Percentiles rank a stretch among this genome's conserved stretches.
These are phyloP conservation scores for Umimayanthus chanpuru DNA, from an alignment of 92 coral and sea anemone genomes.

Conservation along the genomic window DNA sequence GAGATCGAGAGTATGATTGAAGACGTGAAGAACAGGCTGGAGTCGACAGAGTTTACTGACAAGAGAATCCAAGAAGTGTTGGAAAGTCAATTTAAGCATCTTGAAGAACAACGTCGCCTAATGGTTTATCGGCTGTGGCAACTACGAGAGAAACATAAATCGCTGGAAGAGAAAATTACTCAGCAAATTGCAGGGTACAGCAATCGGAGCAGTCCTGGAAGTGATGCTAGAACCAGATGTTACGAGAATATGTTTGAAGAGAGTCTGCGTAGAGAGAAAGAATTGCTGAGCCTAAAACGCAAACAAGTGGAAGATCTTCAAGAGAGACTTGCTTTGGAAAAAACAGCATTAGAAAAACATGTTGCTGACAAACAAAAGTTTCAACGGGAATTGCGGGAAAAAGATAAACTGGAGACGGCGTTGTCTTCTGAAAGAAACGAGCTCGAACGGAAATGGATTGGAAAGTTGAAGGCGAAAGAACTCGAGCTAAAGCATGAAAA, in stretches of 20 bases:
- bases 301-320: constrained; percentile 82
- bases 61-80: constrained; percentile 72
- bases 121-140: constrained; percentile 78
- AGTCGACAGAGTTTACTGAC: constrained; percentile 81
- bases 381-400: constrained; percentile 70
- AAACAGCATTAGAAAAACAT: constrained; percentile 70
- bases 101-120: constrained; percentile 74
- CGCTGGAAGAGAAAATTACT: constrained; percentile 69
- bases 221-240: constrained; percentile 56
- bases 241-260: constrained; percentile 79
- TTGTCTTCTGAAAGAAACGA: constrained; percentile 75
- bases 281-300: constrained; percentile 69
- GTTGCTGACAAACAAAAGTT: constrained; percentile 68
- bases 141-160: constrained; percentile 77
- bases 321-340: constrained; percentile 66
- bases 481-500: constrained; percentile 65
- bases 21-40: constrained; percentile 73
- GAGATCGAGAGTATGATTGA: constrained; percentile 83
- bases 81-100: constrained; percentile 68
- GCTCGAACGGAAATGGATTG: constrained; percentile 76
- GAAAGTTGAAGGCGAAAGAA: constrained; percentile 70
- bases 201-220: constrained; percentile 56
- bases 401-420: constrained; percentile 72
- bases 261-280: constrained; percentile 81
- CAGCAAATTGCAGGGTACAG: constrained; percentile 67